Conservation (phyloP, 53 echinoderm and acorn worm species). For the Temnopleurus reevesii region DNA sequence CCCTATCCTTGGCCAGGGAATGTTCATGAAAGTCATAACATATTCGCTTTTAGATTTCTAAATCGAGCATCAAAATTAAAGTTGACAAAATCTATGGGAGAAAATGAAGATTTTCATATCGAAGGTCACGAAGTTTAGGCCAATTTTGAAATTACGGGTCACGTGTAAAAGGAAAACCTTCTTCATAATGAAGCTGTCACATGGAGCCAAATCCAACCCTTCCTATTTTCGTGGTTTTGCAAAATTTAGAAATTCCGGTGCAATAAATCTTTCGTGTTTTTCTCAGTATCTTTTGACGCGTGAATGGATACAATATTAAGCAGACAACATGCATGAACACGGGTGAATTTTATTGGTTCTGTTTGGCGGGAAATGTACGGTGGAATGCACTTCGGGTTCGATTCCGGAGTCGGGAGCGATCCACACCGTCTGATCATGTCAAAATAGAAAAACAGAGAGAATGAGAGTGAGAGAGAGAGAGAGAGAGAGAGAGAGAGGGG, state of each 20-base stretch:
- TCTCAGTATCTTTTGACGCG: constrained; percentile 31
- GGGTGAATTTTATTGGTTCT: constrained; percentile 19
- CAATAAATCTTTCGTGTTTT: constrained; percentile 40
- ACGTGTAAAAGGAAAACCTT: too few species aligned
- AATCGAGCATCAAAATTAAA: too few species aligned
- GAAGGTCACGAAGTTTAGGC: too few species aligned
- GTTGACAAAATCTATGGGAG: too few species aligned
- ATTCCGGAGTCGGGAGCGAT: neutral
- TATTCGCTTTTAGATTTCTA: too few species aligned
- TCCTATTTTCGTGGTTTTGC: neutral
- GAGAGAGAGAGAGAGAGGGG: neutral
- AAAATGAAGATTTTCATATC: too few species aligned
- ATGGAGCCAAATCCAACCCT: neutral
- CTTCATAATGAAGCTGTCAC: constrained; percentile 13
- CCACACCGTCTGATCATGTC: neutral
- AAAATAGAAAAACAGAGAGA: neutral
- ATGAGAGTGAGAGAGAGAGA: neutral
- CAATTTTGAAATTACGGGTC: too few species aligned
- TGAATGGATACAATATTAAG: constrained; percentile 25
- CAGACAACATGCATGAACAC: constrained; percentile 47
- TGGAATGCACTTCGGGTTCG: neutral
- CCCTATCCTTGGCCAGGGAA: too few species aligned
- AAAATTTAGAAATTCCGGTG: neutral
- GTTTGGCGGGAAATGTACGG: constrained; percentile 20
- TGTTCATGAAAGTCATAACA: too few species aligned